phyloP scores from a whole-genome alignment of 1,140 invertebrate species.

The Pissodes strobi region DNA sequence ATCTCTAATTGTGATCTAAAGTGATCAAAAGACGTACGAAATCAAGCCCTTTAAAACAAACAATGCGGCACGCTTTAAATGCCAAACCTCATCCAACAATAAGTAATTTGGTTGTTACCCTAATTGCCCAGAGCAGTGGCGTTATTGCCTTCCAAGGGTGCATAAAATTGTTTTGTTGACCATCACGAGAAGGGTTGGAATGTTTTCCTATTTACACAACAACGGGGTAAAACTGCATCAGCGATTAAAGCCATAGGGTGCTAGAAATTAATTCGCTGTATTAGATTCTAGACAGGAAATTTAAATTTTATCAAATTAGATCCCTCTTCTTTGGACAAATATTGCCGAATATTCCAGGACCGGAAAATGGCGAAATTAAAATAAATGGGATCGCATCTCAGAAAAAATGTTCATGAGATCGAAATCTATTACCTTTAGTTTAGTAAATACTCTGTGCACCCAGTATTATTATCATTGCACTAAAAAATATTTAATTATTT shows the following conservation, averaged over 20 bases:
- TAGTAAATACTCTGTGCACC: too few relatives aligned
- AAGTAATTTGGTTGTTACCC: conserved; percentile 34
- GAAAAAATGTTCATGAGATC: too few relatives aligned
- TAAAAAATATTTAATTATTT: too few relatives aligned
- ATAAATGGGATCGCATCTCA: too few relatives aligned
- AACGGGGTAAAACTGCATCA: conserved; percentile 30
- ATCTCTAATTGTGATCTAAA: too few relatives aligned
- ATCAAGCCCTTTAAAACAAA: conserved; percentile 6
- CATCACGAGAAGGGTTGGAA: conserved; percentile 29
- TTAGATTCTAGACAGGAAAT: conserved; percentile 28
- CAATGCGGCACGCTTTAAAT: conserved; percentile 12
- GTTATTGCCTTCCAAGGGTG: conserved; percentile 35
- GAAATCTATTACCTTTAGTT: too few relatives aligned
- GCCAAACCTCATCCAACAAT: conserved; percentile 30
- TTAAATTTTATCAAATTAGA: conserved; percentile 25
- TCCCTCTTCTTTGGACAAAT: background rate
- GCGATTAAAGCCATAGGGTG: conserved; percentile 34
- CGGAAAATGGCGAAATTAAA: background rate
- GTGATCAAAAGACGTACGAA: background rate
- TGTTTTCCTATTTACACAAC: conserved; percentile 31
- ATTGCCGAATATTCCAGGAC: background rate
- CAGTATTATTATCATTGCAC: too few relatives aligned
- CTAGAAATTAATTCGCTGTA: conserved; percentile 31
- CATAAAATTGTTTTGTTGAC: conserved; percentile 36
- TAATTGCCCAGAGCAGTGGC: conserved; percentile 29